These are phyloP conservation scores for Dione vanillae DNA, from an alignment of 2,888 invertebrate species.

Conservation along the genomic window DNA sequence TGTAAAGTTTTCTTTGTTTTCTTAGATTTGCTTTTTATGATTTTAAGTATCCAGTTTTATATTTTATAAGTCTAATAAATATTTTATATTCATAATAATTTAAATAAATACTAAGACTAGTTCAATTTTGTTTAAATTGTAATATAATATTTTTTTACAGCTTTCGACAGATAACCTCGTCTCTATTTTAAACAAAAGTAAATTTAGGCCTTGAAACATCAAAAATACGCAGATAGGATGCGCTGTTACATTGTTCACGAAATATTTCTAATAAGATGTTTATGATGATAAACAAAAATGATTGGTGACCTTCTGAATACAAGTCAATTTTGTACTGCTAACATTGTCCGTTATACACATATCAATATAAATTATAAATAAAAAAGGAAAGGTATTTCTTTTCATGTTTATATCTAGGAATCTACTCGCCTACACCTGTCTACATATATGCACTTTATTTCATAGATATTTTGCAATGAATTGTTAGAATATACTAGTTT, in stretches of 20 bases:
- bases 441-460: constrained; percentile 41
- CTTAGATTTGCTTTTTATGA: no score
- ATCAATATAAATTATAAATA: constrained; percentile 33
- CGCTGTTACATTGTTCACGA: constrained; percentile 65
- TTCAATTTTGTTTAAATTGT: background rate
- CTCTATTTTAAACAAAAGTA: constrained; percentile 62
- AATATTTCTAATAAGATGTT: constrained; percentile 46
- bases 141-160: constrained; percentile 17
- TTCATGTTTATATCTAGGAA: constrained; percentile 47
- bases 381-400: constrained; percentile 46
- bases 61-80: no score
- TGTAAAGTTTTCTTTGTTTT: no score
- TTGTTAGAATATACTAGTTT: constrained; percentile 40
- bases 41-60: no score
- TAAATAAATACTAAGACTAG: no score
- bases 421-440: constrained; percentile 48
- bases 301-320: constrained; percentile 30
- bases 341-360: constrained; percentile 25
- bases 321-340: constrained; percentile 21
- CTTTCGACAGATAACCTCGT: constrained; percentile 63
- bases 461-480: constrained; percentile 41
- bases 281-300: constrained; percentile 41
- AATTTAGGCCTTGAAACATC: constrained; percentile 68
- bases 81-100: no score
- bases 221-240: constrained; percentile 72